These are phyloP conservation scores for Passer montanus DNA, from an alignment of 2,113 vertebrate genomes.

Conservation along the genomic window DNA sequence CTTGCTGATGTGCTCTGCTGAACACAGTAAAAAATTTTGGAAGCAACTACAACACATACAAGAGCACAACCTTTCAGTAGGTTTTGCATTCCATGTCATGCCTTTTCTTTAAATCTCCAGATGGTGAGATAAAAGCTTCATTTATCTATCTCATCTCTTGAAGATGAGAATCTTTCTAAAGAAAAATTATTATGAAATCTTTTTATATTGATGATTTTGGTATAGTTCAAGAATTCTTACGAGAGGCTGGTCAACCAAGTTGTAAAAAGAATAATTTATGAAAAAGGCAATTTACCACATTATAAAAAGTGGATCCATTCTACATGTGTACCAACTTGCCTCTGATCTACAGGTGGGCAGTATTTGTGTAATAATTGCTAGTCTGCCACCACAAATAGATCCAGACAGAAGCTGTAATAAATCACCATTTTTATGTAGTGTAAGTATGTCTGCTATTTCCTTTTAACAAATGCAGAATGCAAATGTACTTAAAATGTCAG, in stretches of 20 bases:
- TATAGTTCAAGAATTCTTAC: not conserved
- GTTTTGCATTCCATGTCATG: not conserved
- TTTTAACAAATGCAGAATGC: not conserved
- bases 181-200: not conserved
- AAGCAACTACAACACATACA: not conserved
- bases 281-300: not conserved
- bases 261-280: not conserved
- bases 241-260: not conserved
- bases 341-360: not conserved
- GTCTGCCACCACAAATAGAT: not conserved
- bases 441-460: not conserved
- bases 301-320: not conserved
- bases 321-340: not conserved
- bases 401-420: not conserved
- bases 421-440: not conserved
- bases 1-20: not conserved
- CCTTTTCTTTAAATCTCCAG: not conserved
- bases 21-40: not conserved
- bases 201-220: not conserved
- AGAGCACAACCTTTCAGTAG: not conserved
- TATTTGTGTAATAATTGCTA: not conserved
- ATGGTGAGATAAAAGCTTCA: not conserved
- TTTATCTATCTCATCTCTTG: not conserved
- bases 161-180: not conserved
- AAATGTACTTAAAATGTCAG: not conserved